Percentiles rank a stretch among this genome's conserved stretches.
Evolutionary conservation across 2,113 vertebrate genomes (phyloP).

Genomic region (Corydoras sp.): DNA sequence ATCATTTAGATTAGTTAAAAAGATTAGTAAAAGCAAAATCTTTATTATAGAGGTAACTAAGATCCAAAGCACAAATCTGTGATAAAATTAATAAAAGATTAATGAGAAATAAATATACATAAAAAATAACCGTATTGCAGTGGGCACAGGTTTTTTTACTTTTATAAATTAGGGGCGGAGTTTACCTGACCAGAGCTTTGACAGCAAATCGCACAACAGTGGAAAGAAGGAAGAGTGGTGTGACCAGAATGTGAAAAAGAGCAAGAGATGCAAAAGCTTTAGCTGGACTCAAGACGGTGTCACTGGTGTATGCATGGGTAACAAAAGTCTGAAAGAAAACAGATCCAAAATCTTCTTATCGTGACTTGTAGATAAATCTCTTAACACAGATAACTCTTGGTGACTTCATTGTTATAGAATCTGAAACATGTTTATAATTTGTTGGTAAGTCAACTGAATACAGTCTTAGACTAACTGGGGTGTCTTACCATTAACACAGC

Average conservation of each 20-base stretch:
- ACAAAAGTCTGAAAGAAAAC: conserved; percentile 77
- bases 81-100: no score
- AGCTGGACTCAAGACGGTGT: conserved; percentile 61
- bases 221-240: conserved; percentile 90
- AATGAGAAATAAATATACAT: no score
- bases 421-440: no score
- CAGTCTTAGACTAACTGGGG: background rate
- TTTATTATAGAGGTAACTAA: no score
- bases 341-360: background rate
- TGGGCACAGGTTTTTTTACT: background rate
- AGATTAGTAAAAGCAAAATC: no score
- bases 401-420: no score
- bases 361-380: no score
- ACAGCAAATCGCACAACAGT: conserved; percentile 95
- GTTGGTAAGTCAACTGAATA: background rate
- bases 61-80: no score
- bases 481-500: conserved; percentile 89
- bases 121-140: no score
- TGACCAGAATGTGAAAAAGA: conserved; percentile 93
- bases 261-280: conserved; percentile 89
- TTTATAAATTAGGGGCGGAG: background rate
- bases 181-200: conserved; percentile 88
- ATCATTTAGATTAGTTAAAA: no score
- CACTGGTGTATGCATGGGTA: conserved; percentile 65
- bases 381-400: no score